These are phyloP conservation scores for Zaprionus vittiger DNA, from an alignment of 1,140 invertebrate species.

Conservation along the genomic window DNA sequence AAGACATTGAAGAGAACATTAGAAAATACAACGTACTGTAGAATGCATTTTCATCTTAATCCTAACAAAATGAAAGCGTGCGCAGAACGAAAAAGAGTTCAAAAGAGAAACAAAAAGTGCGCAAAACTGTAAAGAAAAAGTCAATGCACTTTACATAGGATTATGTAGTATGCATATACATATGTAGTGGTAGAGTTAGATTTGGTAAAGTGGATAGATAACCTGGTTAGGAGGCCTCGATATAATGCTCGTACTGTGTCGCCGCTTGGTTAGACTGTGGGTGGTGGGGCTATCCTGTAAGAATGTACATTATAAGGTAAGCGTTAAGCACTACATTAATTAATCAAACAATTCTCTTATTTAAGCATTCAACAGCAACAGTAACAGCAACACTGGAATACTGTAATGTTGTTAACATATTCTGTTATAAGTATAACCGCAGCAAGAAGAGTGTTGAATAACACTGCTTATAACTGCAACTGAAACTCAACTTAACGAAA, in stretches of 20 bases:
- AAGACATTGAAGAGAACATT: slow-evolving; percentile 58
- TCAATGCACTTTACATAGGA: not conserved
- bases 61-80: slow-evolving; percentile 34
- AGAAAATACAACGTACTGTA: slow-evolving; percentile 37
- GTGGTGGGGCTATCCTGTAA: slow-evolving; percentile 86
- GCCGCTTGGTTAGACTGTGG: slow-evolving; percentile 88
- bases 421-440: not conserved
- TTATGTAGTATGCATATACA: not conserved
- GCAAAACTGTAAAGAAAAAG: slow-evolving; percentile 32
- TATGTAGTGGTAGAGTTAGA: slow-evolving; percentile 25
- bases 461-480: slow-evolving; percentile 38
- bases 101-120: slow-evolving; percentile 49
- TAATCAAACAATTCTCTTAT: slow-evolving; percentile 12
- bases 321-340: slow-evolving; percentile 47
- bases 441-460: slow-evolving; percentile 19
- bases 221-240: slow-evolving; percentile 85
- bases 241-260: slow-evolving; percentile 89
- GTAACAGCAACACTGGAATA: slow-evolving; percentile 1
- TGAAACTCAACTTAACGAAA: slow-evolving; percentile 25
- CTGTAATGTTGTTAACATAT: slow-evolving; percentile 21
- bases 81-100: slow-evolving; percentile 32
- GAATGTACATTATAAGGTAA: slow-evolving; percentile 65
- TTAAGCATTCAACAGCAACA: slow-evolving; percentile 27
- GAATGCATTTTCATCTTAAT: slow-evolving; percentile 23
- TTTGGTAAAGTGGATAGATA: slow-evolving; percentile 68